Base-by-base conservation (phyloP, 2,888 invertebrate genomes). In the Folsomia manolachei region DNA sequence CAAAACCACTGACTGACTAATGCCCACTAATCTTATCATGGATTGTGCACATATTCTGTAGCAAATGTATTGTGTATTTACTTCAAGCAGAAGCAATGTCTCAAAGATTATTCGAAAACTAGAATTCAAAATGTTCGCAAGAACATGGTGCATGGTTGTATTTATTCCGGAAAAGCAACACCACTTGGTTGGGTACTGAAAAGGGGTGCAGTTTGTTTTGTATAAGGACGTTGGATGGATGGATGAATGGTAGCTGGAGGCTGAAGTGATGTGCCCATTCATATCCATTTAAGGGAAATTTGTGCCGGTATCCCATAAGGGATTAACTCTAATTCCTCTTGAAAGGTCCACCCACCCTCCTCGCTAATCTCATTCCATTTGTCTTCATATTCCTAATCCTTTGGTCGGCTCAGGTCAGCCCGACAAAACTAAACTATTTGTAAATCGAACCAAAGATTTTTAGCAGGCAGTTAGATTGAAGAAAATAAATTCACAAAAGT, bases 331-430 rank as follows among this genome's bases (percentile, higher is more conserved):
- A 56, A 56, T 56, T 56, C 56, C 56, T 56, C 56, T 56, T 56
- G 56, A 56, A 56, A 56, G 56, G 56, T 56, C 56, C 56, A 56
- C 56, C 56, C 7, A 14, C 56, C 56, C n/a, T n/a, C n/a, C n/a
- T n/a, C n/a, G 7, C 56, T 56, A 56, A 56, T 56, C 56, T 56
- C 56, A 56, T 56, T 56, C 56, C 56, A 56, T 56, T 56, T 56
- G 56, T 56, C 56, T 56, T 56, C 56, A 56, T 56, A 56, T 56
- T 56, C 56, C 56, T 56, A 56, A 56, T 56, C 56, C 56, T 56
- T 56, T 56, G 56, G 56, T 21, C 56, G 7, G 21, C 18, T 14
- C 56, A 56, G 21, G 18, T 56, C 21, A 56, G 56, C 56, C 4
- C 4, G 14, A 39, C 39, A 4, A 39, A 39, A 14, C 7, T 14